Evolutionary conservation across 2,888 invertebrate genomes (phyloP).

Genomic region (Heliothis peltigera): DNA sequence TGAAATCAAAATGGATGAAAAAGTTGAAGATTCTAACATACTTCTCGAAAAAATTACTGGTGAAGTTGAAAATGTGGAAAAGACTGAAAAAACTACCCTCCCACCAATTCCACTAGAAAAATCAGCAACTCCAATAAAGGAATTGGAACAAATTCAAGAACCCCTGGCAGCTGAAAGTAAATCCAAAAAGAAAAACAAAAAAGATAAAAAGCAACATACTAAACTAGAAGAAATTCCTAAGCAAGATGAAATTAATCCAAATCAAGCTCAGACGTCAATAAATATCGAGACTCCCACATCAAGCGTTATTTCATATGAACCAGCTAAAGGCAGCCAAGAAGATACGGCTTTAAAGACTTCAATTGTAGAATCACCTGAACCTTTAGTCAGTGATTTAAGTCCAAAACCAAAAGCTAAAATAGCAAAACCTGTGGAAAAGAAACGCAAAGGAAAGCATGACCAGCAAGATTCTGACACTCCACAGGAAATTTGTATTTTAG

Average conservation of each 20-base stretch:
- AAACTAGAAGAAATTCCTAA: conserved; percentile 42
- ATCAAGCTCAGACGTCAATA: conserved; percentile 10
- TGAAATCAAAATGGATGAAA: conserved; percentile 34
- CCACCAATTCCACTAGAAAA: conserved; percentile 27
- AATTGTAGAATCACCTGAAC: conserved; percentile 13
- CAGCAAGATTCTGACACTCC: conserved; percentile 4
- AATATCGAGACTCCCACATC: conserved; percentile 7
- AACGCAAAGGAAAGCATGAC: conserved; percentile 69
- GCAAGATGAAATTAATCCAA: conserved; percentile 14
- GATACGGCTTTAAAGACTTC: conserved; percentile 20
- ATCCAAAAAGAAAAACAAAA: conserved; percentile 66
- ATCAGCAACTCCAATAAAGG: conserved; percentile 2
- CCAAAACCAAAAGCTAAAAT: conserved; percentile 78
- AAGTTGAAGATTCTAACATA: conserved; percentile 17
- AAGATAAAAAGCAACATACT: conserved; percentile 61
- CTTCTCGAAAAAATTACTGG: conserved; percentile 7
- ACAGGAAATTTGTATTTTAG: conserved; percentile 23
- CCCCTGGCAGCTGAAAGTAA: conserved; percentile 42
- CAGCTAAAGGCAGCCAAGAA: conserved; percentile 13
- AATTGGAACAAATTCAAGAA: conserved; percentile 31
- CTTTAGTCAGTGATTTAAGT: conserved; percentile 50
- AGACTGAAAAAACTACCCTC: conserved; percentile 6
- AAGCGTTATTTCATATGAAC: background rate
- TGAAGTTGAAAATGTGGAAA: conserved; percentile 22
- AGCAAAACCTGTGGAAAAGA: conserved; percentile 81